These are phyloP conservation scores for Coptodon bakossiorum DNA, from an alignment of 2,113 vertebrate genomes.

Conservation along the genomic window DNA sequence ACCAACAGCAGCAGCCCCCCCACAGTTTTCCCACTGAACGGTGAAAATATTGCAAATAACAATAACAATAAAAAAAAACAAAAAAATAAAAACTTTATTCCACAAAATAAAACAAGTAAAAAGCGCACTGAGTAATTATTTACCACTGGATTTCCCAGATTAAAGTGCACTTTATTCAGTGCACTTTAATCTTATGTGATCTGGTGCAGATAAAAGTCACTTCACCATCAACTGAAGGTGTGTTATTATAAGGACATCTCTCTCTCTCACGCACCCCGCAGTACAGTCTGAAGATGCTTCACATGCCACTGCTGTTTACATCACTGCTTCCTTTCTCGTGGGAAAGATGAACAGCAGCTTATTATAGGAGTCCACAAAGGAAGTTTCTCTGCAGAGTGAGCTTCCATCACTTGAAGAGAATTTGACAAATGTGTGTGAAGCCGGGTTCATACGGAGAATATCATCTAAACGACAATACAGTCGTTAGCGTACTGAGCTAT, in stretches of 20 bases:
- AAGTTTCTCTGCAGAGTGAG: neutral
- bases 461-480: neutral
- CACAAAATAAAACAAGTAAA: neutral
- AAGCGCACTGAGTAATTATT: neutral
- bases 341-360: constrained; percentile 29
- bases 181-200: neutral
- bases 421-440: neutral
- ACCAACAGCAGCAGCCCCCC: neutral
- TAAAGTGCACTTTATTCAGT: neutral
- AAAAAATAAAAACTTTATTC: rapidly evolving
- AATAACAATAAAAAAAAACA: rapidly evolving
- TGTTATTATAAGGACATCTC: neutral
- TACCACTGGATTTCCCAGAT: neutral
- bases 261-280: neutral
- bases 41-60: neutral
- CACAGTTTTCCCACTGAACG: neutral
- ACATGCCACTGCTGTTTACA: constrained; percentile 48
- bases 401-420: neutral
- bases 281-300: neutral
- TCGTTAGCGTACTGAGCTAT: neutral
- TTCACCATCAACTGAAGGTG: neutral
- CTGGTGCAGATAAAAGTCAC: neutral
- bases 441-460: neutral
- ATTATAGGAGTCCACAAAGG: neutral
- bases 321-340: constrained; percentile 59